phyloP scores from a whole-genome alignment of 2,113 vertebrate genomes.

The Lophochroa leadbeateri region DNA sequence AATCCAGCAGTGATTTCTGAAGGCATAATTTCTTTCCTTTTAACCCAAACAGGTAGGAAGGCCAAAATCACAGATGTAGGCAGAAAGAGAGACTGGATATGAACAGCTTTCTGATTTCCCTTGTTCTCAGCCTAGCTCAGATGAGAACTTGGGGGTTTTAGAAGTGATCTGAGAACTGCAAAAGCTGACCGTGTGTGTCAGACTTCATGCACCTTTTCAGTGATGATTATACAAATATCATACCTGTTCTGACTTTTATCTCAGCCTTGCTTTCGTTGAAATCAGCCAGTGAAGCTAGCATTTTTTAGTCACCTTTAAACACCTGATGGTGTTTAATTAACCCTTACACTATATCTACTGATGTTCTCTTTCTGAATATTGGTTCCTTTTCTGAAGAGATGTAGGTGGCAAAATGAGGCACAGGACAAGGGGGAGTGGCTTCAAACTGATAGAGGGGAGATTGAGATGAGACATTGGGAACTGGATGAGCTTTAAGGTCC shows the following conservation, averaged over 20 bases:
- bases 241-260: neutral
- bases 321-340: neutral
- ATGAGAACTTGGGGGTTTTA: neutral
- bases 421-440: neutral
- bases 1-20: neutral
- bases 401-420: neutral
- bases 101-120: neutral
- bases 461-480: neutral
- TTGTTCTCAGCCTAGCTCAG: neutral
- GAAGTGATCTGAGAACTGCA: neutral
- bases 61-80: neutral
- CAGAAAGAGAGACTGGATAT: neutral
- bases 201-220: neutral
- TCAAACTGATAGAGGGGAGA: neutral
- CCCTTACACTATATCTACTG: fast-evolving
- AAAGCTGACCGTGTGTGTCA: neutral
- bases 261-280: neutral
- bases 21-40: neutral
- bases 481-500: neutral
- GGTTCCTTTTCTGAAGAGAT: neutral
- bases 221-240: neutral
- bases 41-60: neutral
- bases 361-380: neutral
- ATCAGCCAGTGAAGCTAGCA: neutral
- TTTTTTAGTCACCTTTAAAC: neutral